These are phyloP conservation scores for Bombus affinis DNA, from an alignment of 1,140 invertebrate genomes.

Conservation along the genomic window DNA sequence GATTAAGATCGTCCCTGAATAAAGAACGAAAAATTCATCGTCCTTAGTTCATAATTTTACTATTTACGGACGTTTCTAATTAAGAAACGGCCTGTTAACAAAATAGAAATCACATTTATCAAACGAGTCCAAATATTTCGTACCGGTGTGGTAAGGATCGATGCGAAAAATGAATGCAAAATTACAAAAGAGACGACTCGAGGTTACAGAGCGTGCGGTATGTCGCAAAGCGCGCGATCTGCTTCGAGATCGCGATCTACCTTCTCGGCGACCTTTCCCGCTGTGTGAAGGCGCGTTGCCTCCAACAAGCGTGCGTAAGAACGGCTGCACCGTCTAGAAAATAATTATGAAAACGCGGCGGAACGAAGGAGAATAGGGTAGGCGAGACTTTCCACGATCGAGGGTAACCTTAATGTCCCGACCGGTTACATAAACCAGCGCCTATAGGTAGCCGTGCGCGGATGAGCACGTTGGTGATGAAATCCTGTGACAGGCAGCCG, in stretches of 20 bases:
- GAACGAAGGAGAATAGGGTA: conserved; percentile 40
- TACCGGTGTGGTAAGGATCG: no score
- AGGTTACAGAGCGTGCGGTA: neutral
- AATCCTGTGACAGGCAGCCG: conserved; percentile 55
- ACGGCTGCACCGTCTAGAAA: conserved; percentile 25
- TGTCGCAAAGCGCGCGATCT: conserved; percentile 25
- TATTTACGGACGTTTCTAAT: no score
- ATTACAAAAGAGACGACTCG: neutral
- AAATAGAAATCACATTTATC: no score
- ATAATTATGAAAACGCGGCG: conserved; percentile 43
- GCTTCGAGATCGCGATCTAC: conserved; percentile 34
- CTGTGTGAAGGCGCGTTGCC: neutral
- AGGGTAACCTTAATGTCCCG: conserved; percentile 61
- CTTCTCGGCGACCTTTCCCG: conserved; percentile 49
- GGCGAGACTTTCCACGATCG: conserved; percentile 63
- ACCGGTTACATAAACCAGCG: conserved; percentile 55
- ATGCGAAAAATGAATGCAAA: neutral
- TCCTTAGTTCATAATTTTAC: no score
- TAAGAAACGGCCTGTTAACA: no score
- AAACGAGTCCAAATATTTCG: no score
- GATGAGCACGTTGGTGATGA: conserved; percentile 56
- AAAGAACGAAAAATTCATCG: no score
- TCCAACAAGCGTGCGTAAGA: conserved; percentile 21
- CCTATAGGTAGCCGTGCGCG: conserved; percentile 40
- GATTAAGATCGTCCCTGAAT: no score